Base-by-base conservation (phyloP, 1,140 invertebrate genomes). In the Delia radicum region DNA sequence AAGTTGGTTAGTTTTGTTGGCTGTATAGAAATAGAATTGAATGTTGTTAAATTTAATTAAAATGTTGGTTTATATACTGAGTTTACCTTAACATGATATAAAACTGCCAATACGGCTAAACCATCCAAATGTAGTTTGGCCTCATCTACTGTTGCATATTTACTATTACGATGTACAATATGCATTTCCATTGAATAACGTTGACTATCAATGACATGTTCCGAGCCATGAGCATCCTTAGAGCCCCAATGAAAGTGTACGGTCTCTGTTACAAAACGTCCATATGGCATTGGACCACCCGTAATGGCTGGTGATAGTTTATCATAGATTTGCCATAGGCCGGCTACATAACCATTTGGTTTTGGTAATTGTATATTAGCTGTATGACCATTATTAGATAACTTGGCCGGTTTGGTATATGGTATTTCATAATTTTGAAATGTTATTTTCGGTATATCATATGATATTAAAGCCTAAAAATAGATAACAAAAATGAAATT, bases 131-230 rank as follows among this genome's bases (percentile, higher is more conserved):
- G 87, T 61, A 90, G 86, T 2, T 91, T 79, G 0, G 95, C 94
- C 72, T 92, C 88, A 7, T 85, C 81, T 7, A 92, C 87, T 15
- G 86, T 89, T 1, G 85, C 86, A 80, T 95, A 97, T 26, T 89
- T 88, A 29, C 88, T 89, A 79, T 96, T 95, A 81, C 90, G 95
- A 85, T 96, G 95, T 0, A 98, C 95, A 79, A 96, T 92, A 83
- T 97, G 95, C 33, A 96, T 87, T 86, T 97, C 93, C 89, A 94
- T 90, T 1, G 93, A 90, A 80, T 90, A 93, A 79, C 91, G 87
- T 15, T 87, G 78, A 29, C 87, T 87, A 79, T 89, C 87, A 0
- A 90, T 76, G 3, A 86, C 74, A 74, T 90, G 89, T 76, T 90
- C 89, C 3, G 88, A 88, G 1, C 89, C 89, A 31, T 86, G 84